Evolutionary conservation across 2,797 vertebrate species (phyloP).

Genomic region (Octomys mimax): DNA sequence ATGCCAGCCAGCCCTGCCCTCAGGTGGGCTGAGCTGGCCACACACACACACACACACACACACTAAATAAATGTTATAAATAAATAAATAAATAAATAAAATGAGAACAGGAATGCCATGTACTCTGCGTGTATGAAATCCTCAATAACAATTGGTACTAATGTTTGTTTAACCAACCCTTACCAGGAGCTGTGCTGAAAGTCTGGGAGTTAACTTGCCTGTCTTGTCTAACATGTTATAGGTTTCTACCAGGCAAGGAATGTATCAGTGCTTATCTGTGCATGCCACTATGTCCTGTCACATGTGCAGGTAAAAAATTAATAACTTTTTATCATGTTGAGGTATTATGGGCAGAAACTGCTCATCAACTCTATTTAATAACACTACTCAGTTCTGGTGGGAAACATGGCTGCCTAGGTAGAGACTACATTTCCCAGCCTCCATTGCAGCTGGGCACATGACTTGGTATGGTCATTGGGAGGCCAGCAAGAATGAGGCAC

Average conservation of each 20-base stretch:
- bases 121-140: not conserved
- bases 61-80: no score
- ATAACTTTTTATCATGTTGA: not conserved
- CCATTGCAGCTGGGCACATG: not conserved
- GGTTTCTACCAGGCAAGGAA: not conserved
- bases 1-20: no score
- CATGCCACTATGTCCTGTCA: not conserved
- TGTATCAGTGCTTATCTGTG: not conserved
- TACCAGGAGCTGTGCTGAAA: not conserved
- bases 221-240: not conserved
- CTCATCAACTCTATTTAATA: not conserved
- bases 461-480: not conserved
- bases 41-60: no score
- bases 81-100: no score
- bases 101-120: not conserved
- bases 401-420: not conserved
- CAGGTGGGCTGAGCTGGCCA: no score
- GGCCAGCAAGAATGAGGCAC: not conserved
- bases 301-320: not conserved
- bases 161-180: not conserved
- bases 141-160: not conserved
- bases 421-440: slow-evolving; percentile 1
- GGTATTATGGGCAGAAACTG: not conserved
- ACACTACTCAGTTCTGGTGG: not conserved
- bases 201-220: not conserved